These are phyloP conservation scores for Boloria euphrosyne DNA, from an alignment of 2,888 invertebrate species.

Conservation along the genomic window DNA sequence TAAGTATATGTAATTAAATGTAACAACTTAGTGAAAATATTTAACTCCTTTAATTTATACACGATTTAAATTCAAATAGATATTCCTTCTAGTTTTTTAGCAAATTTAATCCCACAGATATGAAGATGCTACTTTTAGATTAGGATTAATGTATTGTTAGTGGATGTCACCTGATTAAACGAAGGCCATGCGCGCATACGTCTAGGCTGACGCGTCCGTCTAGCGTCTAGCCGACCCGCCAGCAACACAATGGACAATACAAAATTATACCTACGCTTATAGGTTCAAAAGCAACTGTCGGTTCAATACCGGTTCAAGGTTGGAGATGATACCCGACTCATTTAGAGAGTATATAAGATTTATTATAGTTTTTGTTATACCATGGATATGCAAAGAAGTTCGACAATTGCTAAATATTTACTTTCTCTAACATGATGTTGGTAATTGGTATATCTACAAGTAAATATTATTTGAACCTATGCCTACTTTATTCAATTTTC, in stretches of 20 bases:
- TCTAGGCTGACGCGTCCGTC: constrained; percentile 40
- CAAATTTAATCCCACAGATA: neutral
- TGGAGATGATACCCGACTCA: constrained; percentile 46
- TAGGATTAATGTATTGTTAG: constrained; percentile 45
- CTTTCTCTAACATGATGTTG: no score
- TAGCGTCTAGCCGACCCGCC: constrained; percentile 43
- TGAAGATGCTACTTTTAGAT: neutral
- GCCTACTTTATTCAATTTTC: no score
- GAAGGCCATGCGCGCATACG: constrained; percentile 42
- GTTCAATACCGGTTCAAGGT: constrained; percentile 65
- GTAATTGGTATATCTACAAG: no score
- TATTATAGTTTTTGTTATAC: no score
- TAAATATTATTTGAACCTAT: no score
- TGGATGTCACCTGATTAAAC: constrained; percentile 41
- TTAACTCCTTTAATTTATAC: no score
- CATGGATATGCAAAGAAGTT: no score
- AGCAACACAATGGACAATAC: constrained; percentile 55
- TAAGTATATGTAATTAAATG: no score
- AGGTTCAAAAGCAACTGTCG: constrained; percentile 56
- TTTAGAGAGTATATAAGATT: no score
- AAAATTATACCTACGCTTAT: constrained; percentile 57
- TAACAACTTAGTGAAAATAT: no score
- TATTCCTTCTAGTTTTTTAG: neutral
- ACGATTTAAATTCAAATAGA: no score
- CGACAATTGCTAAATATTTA: no score